Evolutionary conservation across 2,113 vertebrate species (phyloP), one percentile per base, ranked within the genome.

Genomic region (Actinemys pallida): DNA sequence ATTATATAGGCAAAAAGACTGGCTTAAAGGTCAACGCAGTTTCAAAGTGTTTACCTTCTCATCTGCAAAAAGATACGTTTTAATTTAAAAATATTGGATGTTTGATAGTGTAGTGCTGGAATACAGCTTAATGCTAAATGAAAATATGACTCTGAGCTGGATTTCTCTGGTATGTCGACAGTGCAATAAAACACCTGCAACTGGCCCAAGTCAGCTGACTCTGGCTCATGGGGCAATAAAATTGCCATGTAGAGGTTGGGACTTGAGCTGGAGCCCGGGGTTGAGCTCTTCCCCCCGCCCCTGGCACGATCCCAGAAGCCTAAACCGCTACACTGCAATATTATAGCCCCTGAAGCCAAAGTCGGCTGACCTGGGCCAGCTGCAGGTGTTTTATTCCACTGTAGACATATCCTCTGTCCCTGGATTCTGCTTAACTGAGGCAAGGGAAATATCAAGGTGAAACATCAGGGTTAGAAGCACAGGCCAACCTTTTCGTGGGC

Each of bases 71-170:
- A 47, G 72, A 87, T 95, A 49, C 56, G 91, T 56, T 91, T 94
- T 96, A 94, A 95, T 97, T 98, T 16, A 87, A 83, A 92, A 62
- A 94, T 94, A 96, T 69, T 0, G 6, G 10, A 5, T 49, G 89
- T 24, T 87, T 79, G 81, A 84, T 53, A 96, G 65, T 92, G 76
- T 91, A 96, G 96, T 83, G 56, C 72, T 25, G 84, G 92, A 96
- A 90, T 65, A 84, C 88, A 94, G 2, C 22, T 86, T 39, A 88
- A 20, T 6, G 86, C 72, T 89, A 90, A 94, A 81, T 92, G 5
- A 95, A 96, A 59, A 59, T 59, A 87, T 93, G 59, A 62, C 57
- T 56, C 20, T 22, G 31, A 76, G 2, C 27, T 76, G 5, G 22
- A 2, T 35, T 87, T 84, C 2, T 84, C 35, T 69, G 62, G 31